Conservation (phyloP, 2,888 invertebrate genomes). For the Gonocerus acuteangulatus region DNA sequence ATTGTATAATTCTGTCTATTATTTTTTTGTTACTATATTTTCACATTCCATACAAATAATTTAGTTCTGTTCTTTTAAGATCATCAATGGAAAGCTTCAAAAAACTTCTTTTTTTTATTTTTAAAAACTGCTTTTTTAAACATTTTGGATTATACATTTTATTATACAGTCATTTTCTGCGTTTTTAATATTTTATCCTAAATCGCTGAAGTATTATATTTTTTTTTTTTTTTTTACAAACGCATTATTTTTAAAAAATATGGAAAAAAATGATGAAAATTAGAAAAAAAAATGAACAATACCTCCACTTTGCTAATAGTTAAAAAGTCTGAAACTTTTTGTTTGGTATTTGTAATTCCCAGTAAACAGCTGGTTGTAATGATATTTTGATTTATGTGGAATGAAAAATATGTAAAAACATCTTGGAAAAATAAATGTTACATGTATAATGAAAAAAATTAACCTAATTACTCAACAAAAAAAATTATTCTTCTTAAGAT, state of each 20-base stretch:
- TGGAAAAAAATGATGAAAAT: not conserved
- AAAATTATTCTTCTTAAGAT: no score
- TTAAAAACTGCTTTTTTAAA: no score
- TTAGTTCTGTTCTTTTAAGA: no score
- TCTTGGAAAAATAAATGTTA: no score
- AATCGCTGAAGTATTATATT: slow-evolving; percentile 7
- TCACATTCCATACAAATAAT: no score
- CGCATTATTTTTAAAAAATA: not conserved
- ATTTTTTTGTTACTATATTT: no score
- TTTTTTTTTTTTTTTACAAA: slow-evolving; percentile 25
- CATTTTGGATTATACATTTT: not conserved
- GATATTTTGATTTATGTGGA: slow-evolving; percentile 22
- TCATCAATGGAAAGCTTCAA: no score
- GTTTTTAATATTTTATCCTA: slow-evolving; percentile 10
- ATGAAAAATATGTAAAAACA: slow-evolving; percentile 6
- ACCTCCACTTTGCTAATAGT: not conserved
- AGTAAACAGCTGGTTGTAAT: slow-evolving; percentile 18
- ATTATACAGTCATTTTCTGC: not conserved
- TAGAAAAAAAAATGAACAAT: not conserved
- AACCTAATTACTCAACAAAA: no score
- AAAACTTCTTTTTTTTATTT: no score
- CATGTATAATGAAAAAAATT: no score
- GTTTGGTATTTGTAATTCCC: slow-evolving; percentile 13
- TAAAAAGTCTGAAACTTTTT: not conserved
- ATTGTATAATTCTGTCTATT: no score